A percentile compares a stretch with the other conserved stretches of the same genome.
phyloP scores from a whole-genome alignment of 1,140 invertebrate species.

The Dendrolimus kikuchii region DNA sequence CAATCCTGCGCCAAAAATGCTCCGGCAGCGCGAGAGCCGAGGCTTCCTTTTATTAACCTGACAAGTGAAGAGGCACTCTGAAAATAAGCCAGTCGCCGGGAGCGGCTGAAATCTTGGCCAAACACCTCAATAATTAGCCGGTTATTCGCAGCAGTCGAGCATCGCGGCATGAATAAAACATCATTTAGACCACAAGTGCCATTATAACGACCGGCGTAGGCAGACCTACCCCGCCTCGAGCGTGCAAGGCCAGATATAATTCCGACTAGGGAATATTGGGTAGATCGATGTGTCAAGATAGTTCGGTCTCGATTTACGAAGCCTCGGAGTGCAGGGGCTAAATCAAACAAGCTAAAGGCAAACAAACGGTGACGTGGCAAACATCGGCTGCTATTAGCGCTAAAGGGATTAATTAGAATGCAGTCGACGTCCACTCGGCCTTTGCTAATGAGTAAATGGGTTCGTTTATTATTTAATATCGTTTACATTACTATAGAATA shows the following conservation, averaged over 20 bases:
- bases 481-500: neutral
- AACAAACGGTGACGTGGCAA: constrained; percentile 41
- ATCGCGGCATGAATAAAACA: constrained; percentile 63
- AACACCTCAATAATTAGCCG: constrained; percentile 58
- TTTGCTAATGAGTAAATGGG: no score
- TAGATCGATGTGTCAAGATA: constrained; percentile 16
- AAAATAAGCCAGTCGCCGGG: constrained; percentile 24
- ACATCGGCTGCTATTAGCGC: constrained; percentile 28
- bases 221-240: constrained; percentile 14
- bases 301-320: constrained; percentile 22
- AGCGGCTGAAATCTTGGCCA: constrained; percentile 31
- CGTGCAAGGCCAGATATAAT: neutral
- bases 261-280: neutral
- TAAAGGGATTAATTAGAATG: constrained; percentile 46
- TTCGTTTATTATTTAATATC: no score
- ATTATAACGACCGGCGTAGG: constrained; percentile 23
- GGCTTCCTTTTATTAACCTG: constrained; percentile 35
- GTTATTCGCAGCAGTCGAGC: constrained; percentile 46
- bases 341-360: constrained; percentile 41
- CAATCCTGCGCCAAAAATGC: constrained; percentile 22
- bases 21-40: constrained; percentile 22
- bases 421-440: constrained; percentile 9
- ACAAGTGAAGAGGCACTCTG: constrained; percentile 33
- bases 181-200: constrained; percentile 36
- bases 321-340: constrained; percentile 26